phyloP scores from a whole-genome alignment of 2,888 invertebrate species.

The Cenopis cana region DNA sequence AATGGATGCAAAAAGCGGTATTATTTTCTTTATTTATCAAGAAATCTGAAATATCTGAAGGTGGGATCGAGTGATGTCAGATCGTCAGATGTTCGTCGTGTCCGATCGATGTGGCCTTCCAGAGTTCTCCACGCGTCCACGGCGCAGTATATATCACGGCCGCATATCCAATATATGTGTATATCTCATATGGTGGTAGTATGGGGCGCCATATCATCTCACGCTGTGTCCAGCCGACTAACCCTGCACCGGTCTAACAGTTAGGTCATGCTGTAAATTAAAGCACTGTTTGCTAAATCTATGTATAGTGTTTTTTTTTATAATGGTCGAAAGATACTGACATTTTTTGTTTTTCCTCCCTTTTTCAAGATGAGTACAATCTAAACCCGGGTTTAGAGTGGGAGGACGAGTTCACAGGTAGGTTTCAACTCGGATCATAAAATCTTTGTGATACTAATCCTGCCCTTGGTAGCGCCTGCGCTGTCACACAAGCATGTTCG shows the following conservation, averaged over 20 bases:
- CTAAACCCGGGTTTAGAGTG: conserved; percentile 99
- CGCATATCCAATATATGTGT: conserved; percentile 72
- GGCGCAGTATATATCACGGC: conserved; percentile 62
- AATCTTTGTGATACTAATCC: conserved; percentile 75
- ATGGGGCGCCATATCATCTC: conserved; percentile 81
- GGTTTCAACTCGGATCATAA: conserved; percentile 87
- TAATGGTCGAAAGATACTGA: conserved; percentile 83
- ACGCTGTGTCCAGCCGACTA: conserved; percentile 80
- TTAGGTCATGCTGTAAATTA: conserved; percentile 78
- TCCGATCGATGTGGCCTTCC: conserved; percentile 79
- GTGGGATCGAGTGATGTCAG: conserved; percentile 52
- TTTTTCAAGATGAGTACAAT: conserved; percentile 99
- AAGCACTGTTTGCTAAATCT: conserved; percentile 77
- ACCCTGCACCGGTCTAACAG: conserved; percentile 81
- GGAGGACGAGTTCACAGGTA: conserved; percentile 99
- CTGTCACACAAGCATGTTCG: conserved; percentile 81
- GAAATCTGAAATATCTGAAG: conserved; percentile 66
- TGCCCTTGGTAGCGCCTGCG: conserved; percentile 82
- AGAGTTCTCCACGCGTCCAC: conserved; percentile 82
- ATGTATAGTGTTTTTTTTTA: conserved; percentile 77
- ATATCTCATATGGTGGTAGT: conserved; percentile 79
- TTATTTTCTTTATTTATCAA: conserved; percentile 60
- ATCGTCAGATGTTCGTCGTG: conserved; percentile 57
- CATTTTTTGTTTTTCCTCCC: conserved; percentile 85
- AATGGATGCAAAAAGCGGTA: neutral